Percentiles rank a stretch among this genome's conserved stretches.
These are phyloP conservation scores for Neogobius melanostomus DNA, from an alignment of 2,113 vertebrate genomes.

Conservation along the genomic window DNA sequence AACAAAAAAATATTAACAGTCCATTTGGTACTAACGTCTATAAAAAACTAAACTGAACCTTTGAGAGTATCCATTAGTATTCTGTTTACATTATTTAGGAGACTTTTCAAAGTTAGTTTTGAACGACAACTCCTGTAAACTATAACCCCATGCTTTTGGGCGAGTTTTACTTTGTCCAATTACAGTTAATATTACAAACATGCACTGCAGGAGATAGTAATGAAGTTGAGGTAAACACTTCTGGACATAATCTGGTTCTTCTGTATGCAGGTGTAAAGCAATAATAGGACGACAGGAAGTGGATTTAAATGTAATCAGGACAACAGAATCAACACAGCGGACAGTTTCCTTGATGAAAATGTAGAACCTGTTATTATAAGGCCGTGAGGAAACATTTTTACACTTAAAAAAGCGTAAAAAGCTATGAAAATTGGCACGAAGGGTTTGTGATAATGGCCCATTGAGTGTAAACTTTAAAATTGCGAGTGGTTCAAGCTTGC, in stretches of 20 bases:
- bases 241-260: constrained; percentile 1
- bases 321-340: neutral
- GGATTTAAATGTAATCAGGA: neutral
- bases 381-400: neutral
- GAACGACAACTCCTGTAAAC: neutral
- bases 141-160: neutral
- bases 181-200: neutral
- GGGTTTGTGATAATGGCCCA: no score
- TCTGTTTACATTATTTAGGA: no score
- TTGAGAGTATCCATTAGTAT: no score
- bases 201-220: neutral
- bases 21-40: neutral
- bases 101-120: neutral
- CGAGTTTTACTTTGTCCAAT: neutral
- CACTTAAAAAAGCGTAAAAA: no score
- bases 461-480: no score
- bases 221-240: neutral
- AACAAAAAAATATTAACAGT: constrained; percentile 40
- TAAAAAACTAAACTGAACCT: no score
- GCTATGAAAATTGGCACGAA: no score
- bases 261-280: constrained; percentile 32
- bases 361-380: neutral
- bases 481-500: no score
- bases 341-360: neutral
- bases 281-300: neutral